phyloP scores from a whole-genome alignment of 2,113 vertebrate genomes.

The Physeter macrocephalus region DNA sequence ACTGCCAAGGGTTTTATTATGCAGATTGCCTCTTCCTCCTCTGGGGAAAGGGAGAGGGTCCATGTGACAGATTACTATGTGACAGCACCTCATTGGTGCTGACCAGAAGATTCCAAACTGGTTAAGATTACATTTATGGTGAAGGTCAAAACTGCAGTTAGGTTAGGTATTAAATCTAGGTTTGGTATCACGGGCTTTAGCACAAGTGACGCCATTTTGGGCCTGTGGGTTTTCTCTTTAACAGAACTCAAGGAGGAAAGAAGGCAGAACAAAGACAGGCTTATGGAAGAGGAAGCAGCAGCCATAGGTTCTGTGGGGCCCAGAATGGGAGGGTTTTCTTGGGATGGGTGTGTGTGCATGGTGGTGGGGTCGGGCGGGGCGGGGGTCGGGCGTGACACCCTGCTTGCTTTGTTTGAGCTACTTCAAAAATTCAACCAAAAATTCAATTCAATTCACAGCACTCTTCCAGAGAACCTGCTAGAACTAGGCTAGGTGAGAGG shows the following conservation, averaged over 20 bases:
- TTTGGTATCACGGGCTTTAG: not conserved
- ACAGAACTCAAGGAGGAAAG: not conserved
- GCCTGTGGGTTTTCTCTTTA: not conserved
- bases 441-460: not conserved
- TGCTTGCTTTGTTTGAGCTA: not conserved
- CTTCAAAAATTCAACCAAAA: not conserved
- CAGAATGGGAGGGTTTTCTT: not conserved
- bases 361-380: not conserved
- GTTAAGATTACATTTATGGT: not conserved
- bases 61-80: not conserved
- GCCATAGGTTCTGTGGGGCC: not conserved
- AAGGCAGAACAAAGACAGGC: not conserved
- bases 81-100: not conserved
- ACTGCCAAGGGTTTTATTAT: not conserved
- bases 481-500: not conserved
- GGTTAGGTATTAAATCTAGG: not conserved
- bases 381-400: not conserved
- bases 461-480: not conserved
- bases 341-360: not conserved
- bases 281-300: not conserved
- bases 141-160: not conserved
- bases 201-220: not conserved
- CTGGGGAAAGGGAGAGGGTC: not conserved
- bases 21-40: not conserved
- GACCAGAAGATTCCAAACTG: not conserved